A percentile compares a stretch with the other conserved stretches of the same genome.
These are phyloP conservation scores for Misgurnus anguillicaudatus DNA, from an alignment of 2,113 vertebrate species.

Conservation along the genomic window DNA sequence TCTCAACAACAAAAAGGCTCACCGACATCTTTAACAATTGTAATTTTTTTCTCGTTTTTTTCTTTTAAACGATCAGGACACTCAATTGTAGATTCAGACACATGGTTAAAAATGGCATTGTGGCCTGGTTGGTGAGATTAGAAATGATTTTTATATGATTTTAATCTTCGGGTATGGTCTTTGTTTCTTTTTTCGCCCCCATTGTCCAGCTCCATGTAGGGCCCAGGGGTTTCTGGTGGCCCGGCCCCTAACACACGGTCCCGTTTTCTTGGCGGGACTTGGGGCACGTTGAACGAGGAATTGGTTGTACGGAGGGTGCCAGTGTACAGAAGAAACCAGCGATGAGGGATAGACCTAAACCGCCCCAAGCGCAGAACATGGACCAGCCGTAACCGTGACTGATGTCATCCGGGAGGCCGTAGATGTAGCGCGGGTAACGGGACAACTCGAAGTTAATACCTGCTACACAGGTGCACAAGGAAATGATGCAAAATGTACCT, in stretches of 20 bases:
- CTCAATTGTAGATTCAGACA: constrained; percentile 57
- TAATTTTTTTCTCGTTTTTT: constrained; percentile 45
- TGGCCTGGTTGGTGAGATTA: constrained; percentile 40
- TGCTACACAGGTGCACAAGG: constrained; percentile 95
- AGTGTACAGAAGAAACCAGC: constrained; percentile 98
- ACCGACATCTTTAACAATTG: constrained; percentile 15
- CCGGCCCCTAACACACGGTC: constrained; percentile 88
- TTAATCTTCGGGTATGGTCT: constrained; percentile 35
- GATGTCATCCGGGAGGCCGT: constrained; percentile 92
- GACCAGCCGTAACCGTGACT: constrained; percentile 98
- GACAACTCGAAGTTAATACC: constrained; percentile 98
- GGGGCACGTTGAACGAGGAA: constrained; percentile 93
- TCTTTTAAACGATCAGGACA: constrained; percentile 67
- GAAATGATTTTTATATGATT: constrained; percentile 44
- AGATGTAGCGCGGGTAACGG: constrained; percentile 92
- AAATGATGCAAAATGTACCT: constrained; percentile 99
- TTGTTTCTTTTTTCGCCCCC: constrained; percentile 40
- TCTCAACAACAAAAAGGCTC: constrained; percentile 1
- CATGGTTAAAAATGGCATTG: constrained; percentile 32
- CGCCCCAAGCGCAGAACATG: constrained; percentile 98
- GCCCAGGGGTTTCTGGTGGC: neutral
- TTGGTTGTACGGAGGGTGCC: constrained; percentile 94
- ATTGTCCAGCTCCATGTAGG: neutral
- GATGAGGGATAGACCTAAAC: constrained; percentile 93
- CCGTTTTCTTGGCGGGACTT: constrained; percentile 96